Evolutionary conservation across 2,797 vertebrate species (phyloP), one percentile per base, ranked within the genome.

Genomic region (Melanotaenia nigrans): DNA sequence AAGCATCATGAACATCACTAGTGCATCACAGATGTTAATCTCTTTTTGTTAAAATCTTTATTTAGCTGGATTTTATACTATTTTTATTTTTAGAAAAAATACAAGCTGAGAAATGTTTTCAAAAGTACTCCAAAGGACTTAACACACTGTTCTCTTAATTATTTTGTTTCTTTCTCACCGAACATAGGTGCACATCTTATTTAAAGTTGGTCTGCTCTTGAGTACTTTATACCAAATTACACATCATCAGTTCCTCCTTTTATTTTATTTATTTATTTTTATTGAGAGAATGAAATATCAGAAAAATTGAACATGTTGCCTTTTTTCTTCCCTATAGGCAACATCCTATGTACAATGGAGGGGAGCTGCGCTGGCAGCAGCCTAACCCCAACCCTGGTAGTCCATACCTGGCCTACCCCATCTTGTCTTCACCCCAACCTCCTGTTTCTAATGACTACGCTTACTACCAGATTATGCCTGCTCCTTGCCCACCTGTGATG

Each of bases 381-480:
- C 96, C 97, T 18, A 97, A 90, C 91, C 94, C 96, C 63, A 95
- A 88, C 81, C 95, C 97, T 24, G 82, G 96, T 55, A 97, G 96
- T 71, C 97, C 97, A 0, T 99, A 98, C 91, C 93, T 99, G 87
- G 97, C 98, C 65, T 99, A 99, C 90, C 97, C 98, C 57, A 96
- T 99, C 89, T 86, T 99, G 90, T 95, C 97, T 61, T 93, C 95
- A 40, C 95, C 97, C 0, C 98, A 98, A 81, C 96, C 97, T 9
- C 95, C 97, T 20, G 95, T 99, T 77, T 96, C 96, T 83, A 95
- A 96, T 8, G 98, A 99, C 77, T 99, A 98, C 30, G 86, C 97
- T 0, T 99, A 99, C 72, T 99, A 98, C 73, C 97, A 98, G 91
- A 91, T 99, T 77, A 97, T 99, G 97, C 97, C 97, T 51, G 95